A percentile compares a stretch with the other conserved stretches of the same genome.
Evolutionary conservation across 2,888 invertebrate genomes (phyloP).

Genomic region (Hypercompe scribonia): DNA sequence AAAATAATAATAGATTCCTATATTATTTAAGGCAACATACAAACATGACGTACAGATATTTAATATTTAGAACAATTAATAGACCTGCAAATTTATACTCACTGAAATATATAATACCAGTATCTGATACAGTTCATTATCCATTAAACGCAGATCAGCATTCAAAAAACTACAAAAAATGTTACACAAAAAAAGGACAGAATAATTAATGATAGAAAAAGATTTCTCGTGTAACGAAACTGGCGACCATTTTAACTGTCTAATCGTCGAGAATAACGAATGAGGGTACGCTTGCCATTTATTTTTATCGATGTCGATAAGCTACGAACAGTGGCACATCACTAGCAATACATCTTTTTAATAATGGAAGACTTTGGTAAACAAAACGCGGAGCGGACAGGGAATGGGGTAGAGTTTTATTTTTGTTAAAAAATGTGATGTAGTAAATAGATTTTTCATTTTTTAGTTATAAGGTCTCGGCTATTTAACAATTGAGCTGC

Average conservation of each 20-base stretch:
- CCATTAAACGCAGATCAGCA: constrained; percentile 52
- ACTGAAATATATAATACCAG: neutral
- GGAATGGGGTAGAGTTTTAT: constrained; percentile 2
- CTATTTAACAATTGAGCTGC: neutral
- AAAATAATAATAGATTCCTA: neutral
- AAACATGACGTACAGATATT: neutral
- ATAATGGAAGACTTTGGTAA: constrained; percentile 83
- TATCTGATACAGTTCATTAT: constrained; percentile 47
- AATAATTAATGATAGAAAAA: constrained; percentile 74
- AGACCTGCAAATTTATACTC: neutral
- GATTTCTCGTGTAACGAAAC: constrained; percentile 66
- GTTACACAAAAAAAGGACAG: constrained; percentile 41
- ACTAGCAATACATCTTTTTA: constrained; percentile 79
- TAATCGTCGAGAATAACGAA: constrained; percentile 61
- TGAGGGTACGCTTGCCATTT: constrained; percentile 49
- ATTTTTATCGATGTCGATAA: constrained; percentile 65
- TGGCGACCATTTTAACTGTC: constrained; percentile 54
- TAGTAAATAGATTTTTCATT: neutral
- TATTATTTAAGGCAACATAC: no score
- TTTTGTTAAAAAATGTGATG: neutral
- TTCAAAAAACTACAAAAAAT: constrained; percentile 44
- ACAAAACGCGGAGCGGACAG: constrained; percentile 47
- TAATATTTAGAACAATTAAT: neutral
- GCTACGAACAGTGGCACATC: constrained; percentile 54
- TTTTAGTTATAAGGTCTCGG: neutral